phyloP scores from a whole-genome alignment of 2,797 vertebrate species.

The Sitta carolinensis region DNA sequence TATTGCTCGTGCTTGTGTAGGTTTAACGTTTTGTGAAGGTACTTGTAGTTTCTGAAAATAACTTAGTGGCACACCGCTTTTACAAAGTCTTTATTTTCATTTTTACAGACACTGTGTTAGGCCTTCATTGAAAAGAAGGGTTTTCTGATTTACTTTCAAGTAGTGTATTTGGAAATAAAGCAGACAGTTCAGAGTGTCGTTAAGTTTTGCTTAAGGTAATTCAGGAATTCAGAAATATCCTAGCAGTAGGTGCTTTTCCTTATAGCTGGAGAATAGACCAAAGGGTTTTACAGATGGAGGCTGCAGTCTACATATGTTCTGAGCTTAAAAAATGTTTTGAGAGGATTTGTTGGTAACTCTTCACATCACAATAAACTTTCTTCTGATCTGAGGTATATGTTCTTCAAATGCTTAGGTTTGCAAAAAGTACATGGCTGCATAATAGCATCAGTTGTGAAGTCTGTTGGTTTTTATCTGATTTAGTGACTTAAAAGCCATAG shows the following conservation, averaged over 20 bases:
- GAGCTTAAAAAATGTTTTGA: neutral
- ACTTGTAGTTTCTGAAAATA: neutral
- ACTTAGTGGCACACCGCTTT: neutral
- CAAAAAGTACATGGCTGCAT: neutral
- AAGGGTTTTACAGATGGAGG: neutral
- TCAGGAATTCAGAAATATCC: neutral
- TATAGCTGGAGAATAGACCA: neutral
- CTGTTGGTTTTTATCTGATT: neutral
- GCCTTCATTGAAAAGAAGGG: neutral
- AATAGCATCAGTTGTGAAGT: neutral
- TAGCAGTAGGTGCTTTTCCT: neutral
- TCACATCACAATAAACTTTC: neutral
- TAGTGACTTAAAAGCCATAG: neutral
- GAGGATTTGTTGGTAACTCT: neutral
- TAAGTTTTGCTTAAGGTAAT: neutral
- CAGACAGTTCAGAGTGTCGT: too few species aligned
- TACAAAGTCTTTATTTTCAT: neutral
- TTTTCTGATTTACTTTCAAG: neutral
- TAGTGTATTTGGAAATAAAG: neutral
- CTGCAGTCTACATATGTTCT: neutral
- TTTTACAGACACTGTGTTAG: neutral
- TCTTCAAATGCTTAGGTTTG: slow-evolving; percentile 9
- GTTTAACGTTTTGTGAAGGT: neutral
- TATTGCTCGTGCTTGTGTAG: neutral
- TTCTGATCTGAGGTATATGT: slow-evolving; percentile 23